Percentiles rank a stretch among this genome's conserved stretches.
These are phyloP conservation scores for Sinohyriopsis cumingii DNA, from an alignment of 2,888 invertebrate species.

Conservation along the genomic window DNA sequence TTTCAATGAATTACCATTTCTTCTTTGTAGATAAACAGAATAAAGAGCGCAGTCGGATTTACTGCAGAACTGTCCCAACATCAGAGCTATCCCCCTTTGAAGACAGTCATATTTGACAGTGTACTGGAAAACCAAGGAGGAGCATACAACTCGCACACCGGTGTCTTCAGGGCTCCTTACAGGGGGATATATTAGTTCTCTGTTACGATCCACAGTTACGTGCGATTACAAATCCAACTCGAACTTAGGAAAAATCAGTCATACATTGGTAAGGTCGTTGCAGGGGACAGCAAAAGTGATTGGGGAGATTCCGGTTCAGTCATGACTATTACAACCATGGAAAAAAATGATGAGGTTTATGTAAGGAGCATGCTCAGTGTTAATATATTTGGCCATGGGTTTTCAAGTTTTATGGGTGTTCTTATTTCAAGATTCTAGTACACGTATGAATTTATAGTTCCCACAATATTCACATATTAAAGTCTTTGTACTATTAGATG, in stretches of 20 bases:
- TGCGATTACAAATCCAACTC: background rate
- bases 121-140: background rate
- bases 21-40: too few species aligned
- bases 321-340: background rate
- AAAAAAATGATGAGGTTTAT: slow-evolving; percentile 4
- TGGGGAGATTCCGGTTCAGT: slow-evolving; percentile 2
- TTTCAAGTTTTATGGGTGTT: slow-evolving; percentile 1
- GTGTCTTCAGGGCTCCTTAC: slow-evolving; percentile 6
- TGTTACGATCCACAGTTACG: background rate
- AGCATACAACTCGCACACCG: background rate
- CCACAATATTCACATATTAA: too few species aligned
- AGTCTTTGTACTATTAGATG: too few species aligned
- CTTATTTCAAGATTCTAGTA: background rate
- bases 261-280: slow-evolving; percentile 3
- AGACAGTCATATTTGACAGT: background rate
- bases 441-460: too few species aligned
- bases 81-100: background rate
- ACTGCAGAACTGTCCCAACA: too few species aligned
- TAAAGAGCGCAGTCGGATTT: too few species aligned
- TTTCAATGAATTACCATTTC: too few species aligned
- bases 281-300: background rate
- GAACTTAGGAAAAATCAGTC: slow-evolving; percentile 4
- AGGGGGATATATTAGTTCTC: slow-evolving; percentile 1
- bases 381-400: background rate
- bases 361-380: background rate